Conservation (phyloP, 2,888 invertebrate species). For the Mycalesis mineus region DNA sequence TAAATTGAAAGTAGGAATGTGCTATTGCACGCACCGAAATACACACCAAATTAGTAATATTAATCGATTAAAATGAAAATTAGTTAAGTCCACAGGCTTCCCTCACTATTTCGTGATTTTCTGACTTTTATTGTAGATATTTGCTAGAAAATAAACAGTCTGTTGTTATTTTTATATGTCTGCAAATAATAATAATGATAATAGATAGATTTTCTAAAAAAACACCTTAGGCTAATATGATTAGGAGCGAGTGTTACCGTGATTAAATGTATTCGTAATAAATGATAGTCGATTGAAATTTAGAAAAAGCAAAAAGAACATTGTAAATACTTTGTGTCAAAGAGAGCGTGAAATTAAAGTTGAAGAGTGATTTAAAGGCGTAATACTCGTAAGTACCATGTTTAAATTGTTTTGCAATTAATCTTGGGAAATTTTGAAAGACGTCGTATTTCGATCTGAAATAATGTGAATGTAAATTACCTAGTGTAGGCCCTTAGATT, state of each 20-base stretch:
- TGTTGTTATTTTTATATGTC: constrained; percentile 78
- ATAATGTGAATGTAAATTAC: constrained; percentile 29
- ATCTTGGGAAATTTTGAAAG: constrained; percentile 26
- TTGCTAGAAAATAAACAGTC: constrained; percentile 67
- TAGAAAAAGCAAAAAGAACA: constrained; percentile 35
- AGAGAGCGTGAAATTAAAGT: constrained; percentile 26
- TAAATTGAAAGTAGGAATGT: constrained; percentile 66
- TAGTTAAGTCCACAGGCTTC: constrained; percentile 68
- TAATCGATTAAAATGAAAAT: constrained; percentile 50
- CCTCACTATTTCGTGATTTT: constrained; percentile 60
- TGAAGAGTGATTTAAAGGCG: constrained; percentile 22
- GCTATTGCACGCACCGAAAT: constrained; percentile 76
- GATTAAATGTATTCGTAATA: constrained; percentile 33
- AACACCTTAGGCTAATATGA: constrained; percentile 62
- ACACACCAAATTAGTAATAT: constrained; percentile 67
- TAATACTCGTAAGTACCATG: constrained; percentile 22
- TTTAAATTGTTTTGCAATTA: constrained; percentile 30
- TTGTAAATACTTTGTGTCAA: constrained; percentile 33
- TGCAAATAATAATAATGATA: constrained; percentile 55
- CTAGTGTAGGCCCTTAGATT: constrained; percentile 35
- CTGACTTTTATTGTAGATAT: constrained; percentile 67
- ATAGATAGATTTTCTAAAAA: constrained; percentile 74
- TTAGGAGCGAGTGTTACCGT: constrained; percentile 37
- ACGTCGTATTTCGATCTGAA: constrained; percentile 27
- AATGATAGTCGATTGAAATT: constrained; percentile 35